Evolutionary conservation across 2,113 vertebrate genomes (phyloP).

Genomic region (Caracal caracal): DNA sequence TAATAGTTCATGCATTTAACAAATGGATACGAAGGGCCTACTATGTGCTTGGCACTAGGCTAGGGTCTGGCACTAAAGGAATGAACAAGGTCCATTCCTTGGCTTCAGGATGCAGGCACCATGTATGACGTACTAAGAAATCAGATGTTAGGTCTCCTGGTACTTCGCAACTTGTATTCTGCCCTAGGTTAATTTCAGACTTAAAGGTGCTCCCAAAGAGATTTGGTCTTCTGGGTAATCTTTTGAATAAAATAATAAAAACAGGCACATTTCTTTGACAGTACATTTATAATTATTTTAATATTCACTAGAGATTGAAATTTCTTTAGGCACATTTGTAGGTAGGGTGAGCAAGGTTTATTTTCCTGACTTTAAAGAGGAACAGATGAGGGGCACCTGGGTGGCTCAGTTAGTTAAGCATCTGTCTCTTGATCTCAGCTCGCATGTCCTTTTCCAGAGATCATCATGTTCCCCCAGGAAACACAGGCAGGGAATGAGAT

Average conservation of each 20-base stretch:
- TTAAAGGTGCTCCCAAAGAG: neutral
- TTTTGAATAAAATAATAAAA: constrained; percentile 31
- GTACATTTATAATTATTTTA: neutral
- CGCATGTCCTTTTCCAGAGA: too few relatives aligned
- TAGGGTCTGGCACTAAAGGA: neutral
- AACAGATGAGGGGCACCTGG: neutral
- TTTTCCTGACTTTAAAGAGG: neutral
- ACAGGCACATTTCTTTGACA: neutral
- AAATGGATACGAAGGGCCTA: neutral
- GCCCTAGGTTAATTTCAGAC: neutral
- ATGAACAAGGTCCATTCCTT: neutral
- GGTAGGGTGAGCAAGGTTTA: neutral
- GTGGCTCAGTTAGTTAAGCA: too few relatives aligned
- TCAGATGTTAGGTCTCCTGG: neutral
- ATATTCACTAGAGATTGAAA: neutral
- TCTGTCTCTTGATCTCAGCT: too few relatives aligned
- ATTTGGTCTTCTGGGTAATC: neutral
- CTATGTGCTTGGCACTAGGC: neutral
- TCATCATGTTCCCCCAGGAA: neutral
- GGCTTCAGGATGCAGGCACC: neutral
- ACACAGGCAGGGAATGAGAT: neutral
- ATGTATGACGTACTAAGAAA: neutral
- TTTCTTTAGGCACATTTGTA: neutral
- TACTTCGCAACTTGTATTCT: neutral
- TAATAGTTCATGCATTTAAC: neutral